Base-by-base conservation (phyloP, 2,797 vertebrate species). In the Girardinus metallicus region DNA sequence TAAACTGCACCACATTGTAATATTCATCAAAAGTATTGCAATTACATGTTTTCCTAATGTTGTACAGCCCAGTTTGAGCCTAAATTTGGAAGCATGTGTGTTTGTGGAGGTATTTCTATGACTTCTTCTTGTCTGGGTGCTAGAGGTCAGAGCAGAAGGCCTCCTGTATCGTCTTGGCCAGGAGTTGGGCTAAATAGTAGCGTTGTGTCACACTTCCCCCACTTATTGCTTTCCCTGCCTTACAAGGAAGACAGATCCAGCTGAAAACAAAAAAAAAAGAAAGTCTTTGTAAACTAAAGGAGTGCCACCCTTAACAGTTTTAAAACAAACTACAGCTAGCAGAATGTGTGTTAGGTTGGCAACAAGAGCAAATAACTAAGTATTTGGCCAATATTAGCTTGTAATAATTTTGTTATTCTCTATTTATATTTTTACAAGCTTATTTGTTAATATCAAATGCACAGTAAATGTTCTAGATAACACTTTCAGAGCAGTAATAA, bases 71-170 rank as follows among this genome's bases (percentile, higher is more conserved):
- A 0, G 11, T 31, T 34, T 64, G 31, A 74, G 71, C 23, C 16
- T n/a, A 71, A n/a, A 13, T 73, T 1, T 26, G 8, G 70, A 43
- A 18, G 18, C 62, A 36, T 0, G 9, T 53, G 73, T 44, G n/a
- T 72, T 1, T 26, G 34, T 78, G 47, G 64, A 26, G 34, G 15
- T n/a, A n/a, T 49, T 51, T 64, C 41, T 60, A 47, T 68, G 31
- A 46, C 31, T 51, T 75, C 53, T 68, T 80, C 77, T 77, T 34
- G 26, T 74, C 36, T 88, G 81, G 26, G 78, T 80, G 84, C 77
- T 84, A 88, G 85, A 84, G 81, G 84, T 90, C 51, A 18, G 49
- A 74, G 79, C 73, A 80, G 81, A 90, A 83, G 84, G 79, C 83
- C 83, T 83, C 39, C 68, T 75, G 80, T 82, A 77, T 89, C 81